Evolutionary conservation across 2,113 vertebrate genomes (phyloP).

Genomic region (Sebastes fasciatus): DNA sequence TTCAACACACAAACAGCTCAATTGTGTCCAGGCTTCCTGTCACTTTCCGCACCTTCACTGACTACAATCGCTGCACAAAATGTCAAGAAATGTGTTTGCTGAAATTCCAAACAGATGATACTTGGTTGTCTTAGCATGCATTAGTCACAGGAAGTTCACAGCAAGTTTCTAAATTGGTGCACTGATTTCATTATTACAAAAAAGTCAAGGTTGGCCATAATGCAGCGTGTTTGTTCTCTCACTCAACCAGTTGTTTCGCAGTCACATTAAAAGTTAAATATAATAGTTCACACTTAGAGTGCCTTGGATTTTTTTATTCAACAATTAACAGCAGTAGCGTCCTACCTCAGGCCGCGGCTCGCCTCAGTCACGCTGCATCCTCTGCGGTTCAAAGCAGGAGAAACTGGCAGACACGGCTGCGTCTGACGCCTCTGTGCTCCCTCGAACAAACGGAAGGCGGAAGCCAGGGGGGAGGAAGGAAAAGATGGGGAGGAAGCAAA

Average conservation of each 20-base stretch:
- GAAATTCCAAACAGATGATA: slow-evolving; percentile 20
- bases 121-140: not conserved
- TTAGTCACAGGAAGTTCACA: not conserved
- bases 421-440: slow-evolving; percentile 60
- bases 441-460: slow-evolving; percentile 72
- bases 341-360: slow-evolving; percentile 74
- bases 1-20: slow-evolving; percentile 52
- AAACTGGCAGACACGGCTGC: slow-evolving; percentile 43
- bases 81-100: not conserved
- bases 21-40: slow-evolving; percentile 61
- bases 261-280: not conserved
- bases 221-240: not conserved
- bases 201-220: not conserved
- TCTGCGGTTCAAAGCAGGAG: slow-evolving; percentile 76
- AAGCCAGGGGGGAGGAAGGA: slow-evolving; percentile 76
- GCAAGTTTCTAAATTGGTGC: not conserved
- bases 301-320: not conserved
- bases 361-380: slow-evolving; percentile 65
- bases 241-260: not conserved
- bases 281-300: not conserved
- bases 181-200: not conserved
- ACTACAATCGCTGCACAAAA: not conserved
- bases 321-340: slow-evolving; percentile 9
- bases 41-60: slow-evolving; percentile 47
- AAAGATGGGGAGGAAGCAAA: slow-evolving; percentile 60